Base-by-base conservation (phyloP, 2,888 invertebrate species). In the Mythimna pallens region DNA sequence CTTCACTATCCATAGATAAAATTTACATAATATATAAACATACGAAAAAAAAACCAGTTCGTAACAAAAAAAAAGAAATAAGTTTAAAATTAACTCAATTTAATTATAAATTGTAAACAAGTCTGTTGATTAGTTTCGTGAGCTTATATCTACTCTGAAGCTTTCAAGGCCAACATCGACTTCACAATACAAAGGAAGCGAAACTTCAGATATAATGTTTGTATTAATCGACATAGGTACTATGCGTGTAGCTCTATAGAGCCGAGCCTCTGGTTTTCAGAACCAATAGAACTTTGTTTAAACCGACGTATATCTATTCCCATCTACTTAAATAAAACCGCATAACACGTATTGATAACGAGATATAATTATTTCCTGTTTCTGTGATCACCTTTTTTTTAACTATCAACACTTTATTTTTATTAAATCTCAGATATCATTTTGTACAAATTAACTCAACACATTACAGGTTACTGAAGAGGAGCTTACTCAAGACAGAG, bases 241-340 rank as follows among this genome's bases (percentile, higher is more conserved):
- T 65, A 54, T 57, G 22, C 34, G 10, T n/a, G 36, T 64, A 78
- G 43, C 25, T 52, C 10, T 67, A 20, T 67, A 54, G 36, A 62
- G 22, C 17, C n/a, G 43, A 64, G 66, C 72, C 54, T 43, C 34
- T 65, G 61, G 72, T 70, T 66, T 70, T 70, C 61, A n/a, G 61
- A 81, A 70, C 65, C 70, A 78, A 82, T 65, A 74, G 67, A 73
- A 72, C 67, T 79, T 74, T 66, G 54, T 67, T 55, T 69, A 74
- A 73, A 65, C 58, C 65, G 68, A 70, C 52, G 34, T 40, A 47
- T 30, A 64, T 67, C 25, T 22, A 43, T 54, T 70, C 65, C 62
- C 57, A 81, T 67, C 70, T 70, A 76, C 76, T 80, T 80, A 58
- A 54, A 62, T 61, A 47, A 76, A 66, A 70, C 76, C 66, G 30